Evolutionary conservation across 2,113 vertebrate species (phyloP).

Genomic region (Cyprinodon variegatus): DNA sequence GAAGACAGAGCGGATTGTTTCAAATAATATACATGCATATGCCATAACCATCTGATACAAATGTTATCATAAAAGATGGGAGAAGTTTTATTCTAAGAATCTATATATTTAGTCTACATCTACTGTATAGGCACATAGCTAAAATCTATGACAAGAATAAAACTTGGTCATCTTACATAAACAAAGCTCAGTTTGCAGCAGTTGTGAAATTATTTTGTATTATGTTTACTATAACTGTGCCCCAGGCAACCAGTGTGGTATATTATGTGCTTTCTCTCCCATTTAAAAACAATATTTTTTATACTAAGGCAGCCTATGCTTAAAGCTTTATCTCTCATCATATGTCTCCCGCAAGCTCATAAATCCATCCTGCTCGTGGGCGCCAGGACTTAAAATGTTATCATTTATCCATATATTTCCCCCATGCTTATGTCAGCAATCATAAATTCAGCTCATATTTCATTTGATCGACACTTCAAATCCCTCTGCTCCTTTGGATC

Average conservation of each 20-base stretch:
- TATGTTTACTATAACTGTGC: conserved; percentile 1
- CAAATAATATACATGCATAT: conserved; percentile 1
- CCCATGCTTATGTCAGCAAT: conserved; percentile 17
- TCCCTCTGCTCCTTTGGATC: conserved; percentile 37
- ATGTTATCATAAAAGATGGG: conserved; percentile 30
- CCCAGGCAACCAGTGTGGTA: conserved; percentile 15
- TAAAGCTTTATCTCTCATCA: conserved; percentile 34
- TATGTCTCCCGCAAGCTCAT: conserved; percentile 8
- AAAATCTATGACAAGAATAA: no score
- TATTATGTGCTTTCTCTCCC: conserved; percentile 3
- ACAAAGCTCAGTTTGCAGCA: background rate
- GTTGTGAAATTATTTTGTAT: conserved; percentile 2
- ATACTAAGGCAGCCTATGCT: conserved; percentile 9
- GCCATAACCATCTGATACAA: background rate
- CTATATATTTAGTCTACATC: background rate
- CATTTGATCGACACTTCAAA: conserved; percentile 41
- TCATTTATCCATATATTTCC: conserved; percentile 34
- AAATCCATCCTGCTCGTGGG: conserved; percentile 11
- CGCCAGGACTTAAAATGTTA: conserved; percentile 28
- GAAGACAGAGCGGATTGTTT: background rate
- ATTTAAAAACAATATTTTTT: conserved; percentile 4
- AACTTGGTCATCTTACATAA: background rate
- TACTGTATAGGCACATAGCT: no score
- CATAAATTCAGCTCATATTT: conserved; percentile 50
- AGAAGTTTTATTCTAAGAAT: conserved; percentile 30